A percentile compares a stretch with the other conserved stretches of the same genome.
These are phyloP conservation scores for Aldrovandia affinis DNA, from an alignment of 2,797 vertebrate genomes.

Conservation along the genomic window DNA sequence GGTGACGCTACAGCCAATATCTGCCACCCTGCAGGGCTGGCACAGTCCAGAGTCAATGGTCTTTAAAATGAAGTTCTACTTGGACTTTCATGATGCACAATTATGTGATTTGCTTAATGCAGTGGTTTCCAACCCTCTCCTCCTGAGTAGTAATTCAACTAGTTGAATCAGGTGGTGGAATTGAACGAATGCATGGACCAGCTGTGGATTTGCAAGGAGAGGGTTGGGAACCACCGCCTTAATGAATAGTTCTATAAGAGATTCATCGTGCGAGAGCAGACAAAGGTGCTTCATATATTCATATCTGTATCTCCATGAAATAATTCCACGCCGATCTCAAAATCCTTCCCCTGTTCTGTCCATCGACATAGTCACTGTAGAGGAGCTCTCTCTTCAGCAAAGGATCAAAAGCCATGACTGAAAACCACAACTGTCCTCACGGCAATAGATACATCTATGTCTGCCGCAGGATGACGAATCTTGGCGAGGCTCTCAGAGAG, in stretches of 20 bases:
- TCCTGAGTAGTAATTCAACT: too few relatives aligned
- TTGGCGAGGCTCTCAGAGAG: conserved; percentile 88
- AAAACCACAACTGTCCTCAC: conserved; percentile 91
- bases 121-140: too few relatives aligned
- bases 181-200: too few relatives aligned
- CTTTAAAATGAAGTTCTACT: neutral
- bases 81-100: conserved; percentile 76
- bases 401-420: conserved; percentile 95
- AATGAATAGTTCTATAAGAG: conserved; percentile 78
- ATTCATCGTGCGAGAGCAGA: conserved; percentile 79
- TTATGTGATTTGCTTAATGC: conserved; percentile 79
- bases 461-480: conserved; percentile 94
- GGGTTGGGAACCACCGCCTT: too few relatives aligned
- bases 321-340: conserved; percentile 41
- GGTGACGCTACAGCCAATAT: too few relatives aligned
- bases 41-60: too few relatives aligned
- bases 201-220: too few relatives aligned
- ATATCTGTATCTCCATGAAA: conserved; percentile 70
- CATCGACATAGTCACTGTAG: conserved; percentile 50
- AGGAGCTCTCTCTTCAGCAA: conserved; percentile 71
- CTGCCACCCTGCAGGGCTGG: too few relatives aligned
- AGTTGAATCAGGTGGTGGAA: too few relatives aligned
- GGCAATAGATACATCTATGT: conserved; percentile 91
- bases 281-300: conserved; percentile 78
- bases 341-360: conserved; percentile 25